A percentile compares a stretch with the other conserved stretches of the same genome.
These are phyloP conservation scores for Brachionus plicatilis DNA, from an alignment of 1,140 invertebrate species.

Conservation along the genomic window DNA sequence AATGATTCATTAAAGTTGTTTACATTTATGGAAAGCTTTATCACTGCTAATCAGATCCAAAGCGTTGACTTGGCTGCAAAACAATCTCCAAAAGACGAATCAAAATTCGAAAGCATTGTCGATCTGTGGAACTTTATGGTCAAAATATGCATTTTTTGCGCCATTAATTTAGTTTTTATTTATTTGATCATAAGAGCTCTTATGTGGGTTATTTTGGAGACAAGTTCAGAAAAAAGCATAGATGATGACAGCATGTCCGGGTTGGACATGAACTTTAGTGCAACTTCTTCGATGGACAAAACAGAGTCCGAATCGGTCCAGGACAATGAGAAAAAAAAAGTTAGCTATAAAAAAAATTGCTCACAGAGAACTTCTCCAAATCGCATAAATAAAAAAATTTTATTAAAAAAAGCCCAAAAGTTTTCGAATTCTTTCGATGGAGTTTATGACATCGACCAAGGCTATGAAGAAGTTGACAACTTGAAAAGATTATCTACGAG, in stretches of 20 bases:
- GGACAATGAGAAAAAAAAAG: not conserved
- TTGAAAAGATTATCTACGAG: not conserved
- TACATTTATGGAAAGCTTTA: not conserved
- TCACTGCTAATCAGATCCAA: not conserved
- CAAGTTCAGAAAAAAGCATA: not conserved
- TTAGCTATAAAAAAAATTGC: not conserved
- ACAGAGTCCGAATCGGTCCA: not conserved
- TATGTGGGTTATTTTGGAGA: not conserved
- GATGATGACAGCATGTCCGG: not conserved
- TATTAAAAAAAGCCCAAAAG: not conserved
- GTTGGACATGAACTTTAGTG: not conserved
- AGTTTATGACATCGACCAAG: not conserved
- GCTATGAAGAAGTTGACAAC: not conserved
- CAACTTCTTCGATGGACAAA: not conserved
- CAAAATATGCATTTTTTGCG: not conserved
- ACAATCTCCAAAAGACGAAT: not conserved
- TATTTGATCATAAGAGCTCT: constrained; percentile 11
- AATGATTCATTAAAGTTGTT: not conserved
- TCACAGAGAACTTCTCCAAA: not conserved
- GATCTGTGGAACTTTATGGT: constrained; percentile 13
- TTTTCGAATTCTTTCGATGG: not conserved
- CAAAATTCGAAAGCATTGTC: not conserved
- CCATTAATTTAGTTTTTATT: constrained; percentile 1
- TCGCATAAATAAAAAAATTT: not conserved
- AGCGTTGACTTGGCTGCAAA: not conserved